Percentiles rank a stretch among this genome's conserved stretches.
Evolutionary conservation across 2,888 invertebrate species (phyloP).

Genomic region (Drosophila parthenogenetica): DNA sequence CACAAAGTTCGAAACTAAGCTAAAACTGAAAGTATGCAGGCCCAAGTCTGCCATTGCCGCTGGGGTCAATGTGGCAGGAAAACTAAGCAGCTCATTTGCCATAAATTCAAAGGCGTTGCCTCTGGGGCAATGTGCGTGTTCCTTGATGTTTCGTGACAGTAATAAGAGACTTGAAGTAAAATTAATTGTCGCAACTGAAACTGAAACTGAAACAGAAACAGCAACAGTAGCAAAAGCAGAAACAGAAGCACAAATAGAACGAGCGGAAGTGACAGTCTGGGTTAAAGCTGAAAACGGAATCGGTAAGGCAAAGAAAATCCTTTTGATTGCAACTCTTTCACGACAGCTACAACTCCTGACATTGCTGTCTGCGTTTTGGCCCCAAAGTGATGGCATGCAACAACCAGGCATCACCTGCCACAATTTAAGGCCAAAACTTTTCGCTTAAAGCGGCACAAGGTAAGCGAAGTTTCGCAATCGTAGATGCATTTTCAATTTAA

Average conservation of each 20-base stretch:
- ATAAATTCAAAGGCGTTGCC: conserved; percentile 64
- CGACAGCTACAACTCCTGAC: conserved; percentile 16
- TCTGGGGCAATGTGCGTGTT: conserved; percentile 66
- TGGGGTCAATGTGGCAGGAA: conserved; percentile 43
- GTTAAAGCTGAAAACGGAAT: background rate
- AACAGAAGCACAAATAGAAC: conserved; percentile 15
- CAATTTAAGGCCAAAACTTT: conserved; percentile 9
- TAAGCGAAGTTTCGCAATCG: conserved; percentile 48
- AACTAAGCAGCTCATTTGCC: conserved; percentile 63
- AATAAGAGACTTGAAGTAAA: conserved; percentile 74
- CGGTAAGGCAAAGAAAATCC: background rate
- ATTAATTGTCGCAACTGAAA: conserved; percentile 73
- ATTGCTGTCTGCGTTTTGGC: background rate
- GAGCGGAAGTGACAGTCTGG: conserved; percentile 46
- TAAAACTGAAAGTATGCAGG: conserved; percentile 47
- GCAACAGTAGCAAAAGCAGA: conserved; percentile 27
- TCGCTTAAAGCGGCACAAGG: conserved; percentile 59
- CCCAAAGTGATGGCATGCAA: conserved; percentile 28
- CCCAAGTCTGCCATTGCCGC: conserved; percentile 12
- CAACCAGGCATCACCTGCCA: conserved; percentile 29
- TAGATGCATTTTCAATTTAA: conserved; percentile 58
- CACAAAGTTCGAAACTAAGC: conserved; percentile 59
- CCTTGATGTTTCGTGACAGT: conserved; percentile 71
- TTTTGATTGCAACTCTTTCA: conserved; percentile 32
- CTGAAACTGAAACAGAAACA: conserved; percentile 33